These are phyloP conservation scores for Drosophila mimetica DNA, from an alignment of 2,888 invertebrate species.

Conservation along the genomic window DNA sequence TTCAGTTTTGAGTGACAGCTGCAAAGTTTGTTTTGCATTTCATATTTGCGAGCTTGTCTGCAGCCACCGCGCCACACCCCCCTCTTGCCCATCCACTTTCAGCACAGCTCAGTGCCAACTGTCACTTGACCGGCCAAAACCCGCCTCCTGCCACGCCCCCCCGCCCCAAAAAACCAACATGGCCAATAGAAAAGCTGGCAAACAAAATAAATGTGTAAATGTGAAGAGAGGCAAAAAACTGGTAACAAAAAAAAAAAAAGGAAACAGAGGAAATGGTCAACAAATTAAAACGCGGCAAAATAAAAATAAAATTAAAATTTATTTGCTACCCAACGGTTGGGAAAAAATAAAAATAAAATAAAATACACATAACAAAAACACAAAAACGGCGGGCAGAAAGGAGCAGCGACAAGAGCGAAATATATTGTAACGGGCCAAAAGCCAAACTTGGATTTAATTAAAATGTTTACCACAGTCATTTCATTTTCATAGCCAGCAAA, in stretches of 20 bases:
- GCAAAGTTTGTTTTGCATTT: constrained; percentile 80
- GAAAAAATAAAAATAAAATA: constrained; percentile 35
- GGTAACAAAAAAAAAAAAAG: constrained; percentile 19
- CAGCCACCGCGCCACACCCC: constrained; percentile 3
- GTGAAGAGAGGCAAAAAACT: constrained; percentile 59
- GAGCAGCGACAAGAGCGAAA: constrained; percentile 44
- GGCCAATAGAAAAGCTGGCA: constrained; percentile 73
- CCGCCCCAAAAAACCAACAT: constrained; percentile 15
- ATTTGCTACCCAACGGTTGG: constrained; percentile 58
- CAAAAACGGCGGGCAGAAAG: no score
- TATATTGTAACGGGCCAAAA: constrained; percentile 80
- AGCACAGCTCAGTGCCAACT: constrained; percentile 56
- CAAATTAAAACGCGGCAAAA: constrained; percentile 79
- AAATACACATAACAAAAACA: constrained; percentile 48
- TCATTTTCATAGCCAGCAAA: constrained; percentile 79
- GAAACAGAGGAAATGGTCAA: constrained; percentile 64
- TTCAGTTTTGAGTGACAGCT: constrained; percentile 79
- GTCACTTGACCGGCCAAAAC: constrained; percentile 75
- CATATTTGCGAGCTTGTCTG: constrained; percentile 67
- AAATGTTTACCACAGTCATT: constrained; percentile 80
- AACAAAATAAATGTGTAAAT: constrained; percentile 77
- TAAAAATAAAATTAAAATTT: constrained; percentile 79
- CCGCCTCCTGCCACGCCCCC: not conserved
- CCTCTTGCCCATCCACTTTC: not conserved
- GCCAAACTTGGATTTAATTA: constrained; percentile 80